phyloP scores from a whole-genome alignment of 2,888 invertebrate genomes.

The Tachina fera region DNA sequence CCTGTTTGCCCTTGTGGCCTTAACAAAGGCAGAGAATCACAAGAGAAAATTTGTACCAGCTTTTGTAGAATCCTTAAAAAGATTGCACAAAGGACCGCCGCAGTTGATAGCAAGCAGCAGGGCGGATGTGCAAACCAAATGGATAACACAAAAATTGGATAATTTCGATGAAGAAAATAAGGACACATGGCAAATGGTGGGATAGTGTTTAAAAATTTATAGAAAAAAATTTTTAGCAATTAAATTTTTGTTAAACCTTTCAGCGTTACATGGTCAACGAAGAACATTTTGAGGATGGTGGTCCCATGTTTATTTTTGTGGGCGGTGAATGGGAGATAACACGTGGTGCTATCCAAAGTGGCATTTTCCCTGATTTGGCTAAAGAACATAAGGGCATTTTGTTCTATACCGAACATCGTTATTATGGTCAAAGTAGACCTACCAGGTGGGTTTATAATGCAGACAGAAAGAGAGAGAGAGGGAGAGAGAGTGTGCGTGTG shows the following conservation, averaged over 20 bases:
- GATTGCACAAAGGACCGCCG: not conserved
- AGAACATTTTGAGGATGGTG: constrained; percentile 83
- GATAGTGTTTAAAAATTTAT: constrained; percentile 74
- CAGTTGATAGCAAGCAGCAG: not conserved
- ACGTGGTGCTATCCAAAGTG: constrained; percentile 84
- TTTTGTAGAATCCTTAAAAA: not conserved
- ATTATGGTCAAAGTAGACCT: constrained; percentile 90
- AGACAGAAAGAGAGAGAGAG: too few species aligned
- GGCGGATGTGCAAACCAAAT: constrained; percentile 74
- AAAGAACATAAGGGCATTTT: constrained; percentile 85
- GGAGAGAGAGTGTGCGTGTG: too few species aligned
- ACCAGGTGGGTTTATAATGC: constrained; percentile 84
- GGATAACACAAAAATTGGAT: constrained; percentile 85
- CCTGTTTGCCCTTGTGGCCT: not conserved
- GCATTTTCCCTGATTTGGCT: constrained; percentile 87
- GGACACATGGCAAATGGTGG: constrained; percentile 84
- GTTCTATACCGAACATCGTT: constrained; percentile 92
- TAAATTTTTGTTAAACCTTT: not conserved
- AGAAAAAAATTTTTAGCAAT: not conserved
- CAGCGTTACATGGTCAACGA: constrained; percentile 84
- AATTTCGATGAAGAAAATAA: constrained; percentile 85
- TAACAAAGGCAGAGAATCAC: not conserved
- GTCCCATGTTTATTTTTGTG: constrained; percentile 87
- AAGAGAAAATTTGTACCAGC: not conserved
- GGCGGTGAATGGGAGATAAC: constrained; percentile 89